Evolutionary conservation across 2,113 vertebrate species (phyloP), one percentile per base, ranked within the genome.

Genomic region (Sceloporus tristichus): DNA sequence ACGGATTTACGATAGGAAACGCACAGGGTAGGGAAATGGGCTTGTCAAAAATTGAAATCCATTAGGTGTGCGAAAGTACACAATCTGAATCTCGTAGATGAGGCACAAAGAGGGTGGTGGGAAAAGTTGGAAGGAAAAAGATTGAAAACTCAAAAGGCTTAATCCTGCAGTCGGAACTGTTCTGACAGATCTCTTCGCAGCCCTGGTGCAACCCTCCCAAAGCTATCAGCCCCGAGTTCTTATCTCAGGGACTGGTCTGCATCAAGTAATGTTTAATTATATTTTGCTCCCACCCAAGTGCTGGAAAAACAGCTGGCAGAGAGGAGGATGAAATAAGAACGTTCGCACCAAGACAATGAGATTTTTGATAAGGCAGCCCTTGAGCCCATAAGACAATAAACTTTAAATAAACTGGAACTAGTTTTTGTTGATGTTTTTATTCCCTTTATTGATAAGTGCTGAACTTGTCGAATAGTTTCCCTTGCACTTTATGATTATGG

Each of bases 31-130:
- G 38, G 87, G 78, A 95, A 96, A 96, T 34, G 91, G 78, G 66
- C 91, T 94, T 94, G 89, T 96, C 91, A 96, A 95, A 96, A 94
- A 0, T 34, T 82, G 91, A 91, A 95, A 94, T 93, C 89, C 42
- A 59, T 91, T 92, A 93, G 91, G 85, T 92, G 93, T 91, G 91
- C 34, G 27, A 66, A 94, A 91, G 73, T 42, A 93, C 42, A 78
- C 25, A 92, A 92, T 87, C 81, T 87, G 86, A 76, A 84, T 75
- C 82, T 92, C 83, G 40, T 6, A 79, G 48, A 27, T 78, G 62
- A 92, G 84, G 65, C 77, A 91, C 75, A 73, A 82, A 68, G 87
- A 56, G 18, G 18, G 78, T 4, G 90, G 76, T 27, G 25, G 78
- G 34, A 14, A 75, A n/a, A 90, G 79, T 21, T 6, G 85, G 38